Base-by-base conservation (phyloP, 2,797 vertebrate species). In the Lophotriccus pileatus region DNA sequence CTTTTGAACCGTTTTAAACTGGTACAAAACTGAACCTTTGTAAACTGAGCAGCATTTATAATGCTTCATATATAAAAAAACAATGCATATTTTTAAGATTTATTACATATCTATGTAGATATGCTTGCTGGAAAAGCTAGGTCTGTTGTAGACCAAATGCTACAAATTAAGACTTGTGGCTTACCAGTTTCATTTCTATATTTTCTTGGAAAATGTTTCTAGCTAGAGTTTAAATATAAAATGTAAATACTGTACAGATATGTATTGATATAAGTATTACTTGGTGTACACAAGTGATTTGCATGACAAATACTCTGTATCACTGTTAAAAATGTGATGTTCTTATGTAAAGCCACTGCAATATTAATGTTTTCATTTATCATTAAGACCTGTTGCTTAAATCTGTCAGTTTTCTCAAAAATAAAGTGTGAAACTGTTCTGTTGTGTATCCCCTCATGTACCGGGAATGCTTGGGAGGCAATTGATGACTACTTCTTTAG, bases 181-280 rank as follows among this genome's bases (percentile, higher is more conserved):
- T 94, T 98, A 92, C 95, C 64, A 87, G 85, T 96, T 96, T 98
- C 97, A 96, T 97, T 95, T 92, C 93, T 98, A 97, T 98, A 98
- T 99, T 98, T 98, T 96, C 95, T 97, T 98, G 96, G 97, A 98
- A 98, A 98, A 97, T 97, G 95, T 98, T 98, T 98, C 97, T 98
- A 98, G 97, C 96, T 97, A 97, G 96, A 97, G 88, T 96, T 96
- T 97, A 96, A 98, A 98, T 98, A 98, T 97, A 97, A 93, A 97
- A 95, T 99, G 98, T 99, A 98, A 98, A 99, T 98, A 98, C 89
- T 99, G 98, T 99, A 99, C 97, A 99, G 98, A 96, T 97, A 95
- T 97, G 89, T 97, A 96, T 96, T 95, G 96, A 92, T 96, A 95
- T 95, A 90, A 89, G 93, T 96, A 95, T 97, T 96, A 95, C 75